phyloP scores from a whole-genome alignment of 2,888 invertebrate species.

The Drosophila borborema region DNA sequence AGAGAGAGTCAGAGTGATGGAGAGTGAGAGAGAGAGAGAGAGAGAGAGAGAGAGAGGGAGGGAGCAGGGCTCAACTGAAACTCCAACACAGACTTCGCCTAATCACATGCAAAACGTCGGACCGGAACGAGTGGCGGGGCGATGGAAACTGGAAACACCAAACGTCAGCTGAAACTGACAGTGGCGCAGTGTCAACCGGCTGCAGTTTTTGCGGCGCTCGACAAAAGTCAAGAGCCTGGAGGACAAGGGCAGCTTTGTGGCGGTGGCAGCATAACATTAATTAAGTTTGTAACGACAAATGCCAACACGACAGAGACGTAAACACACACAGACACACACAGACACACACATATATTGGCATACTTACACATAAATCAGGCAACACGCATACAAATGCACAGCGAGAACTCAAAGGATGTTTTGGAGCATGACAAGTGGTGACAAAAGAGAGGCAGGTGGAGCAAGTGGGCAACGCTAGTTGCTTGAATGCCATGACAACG shows the following conservation, averaged over 20 bases:
- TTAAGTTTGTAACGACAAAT: conserved; percentile 76
- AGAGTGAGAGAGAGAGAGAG: too few species aligned
- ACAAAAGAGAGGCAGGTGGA: not conserved
- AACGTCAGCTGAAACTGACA: conserved; percentile 82
- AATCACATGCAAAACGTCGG: conserved; percentile 59
- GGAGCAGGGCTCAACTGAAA: conserved; percentile 18
- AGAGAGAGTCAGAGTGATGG: not conserved
- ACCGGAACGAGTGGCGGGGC: conserved; percentile 1
- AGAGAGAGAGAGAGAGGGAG: not conserved
- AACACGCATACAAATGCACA: conserved; percentile 64
- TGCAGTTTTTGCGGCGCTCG: conserved; percentile 75
- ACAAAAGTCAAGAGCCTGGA: conserved; percentile 77
- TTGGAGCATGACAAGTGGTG: conserved; percentile 59
- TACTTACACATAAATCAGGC: conserved; percentile 61
- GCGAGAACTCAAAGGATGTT: conserved; percentile 67
- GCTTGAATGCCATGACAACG: conserved; percentile 75
- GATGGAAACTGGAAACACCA: conserved; percentile 53
- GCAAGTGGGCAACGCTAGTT: conserved; percentile 25
- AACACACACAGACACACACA: conserved; percentile 44
- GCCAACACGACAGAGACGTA: conserved; percentile 72
- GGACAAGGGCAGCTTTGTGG: conserved; percentile 58
- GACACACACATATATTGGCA: not conserved
- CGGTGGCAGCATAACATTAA: conserved; percentile 72
- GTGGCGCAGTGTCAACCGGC: conserved; percentile 57
- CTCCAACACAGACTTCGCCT: conserved; percentile 48